Base-by-base conservation (phyloP, 2,797 vertebrate species). In the Argyrosomus regius region DNA sequence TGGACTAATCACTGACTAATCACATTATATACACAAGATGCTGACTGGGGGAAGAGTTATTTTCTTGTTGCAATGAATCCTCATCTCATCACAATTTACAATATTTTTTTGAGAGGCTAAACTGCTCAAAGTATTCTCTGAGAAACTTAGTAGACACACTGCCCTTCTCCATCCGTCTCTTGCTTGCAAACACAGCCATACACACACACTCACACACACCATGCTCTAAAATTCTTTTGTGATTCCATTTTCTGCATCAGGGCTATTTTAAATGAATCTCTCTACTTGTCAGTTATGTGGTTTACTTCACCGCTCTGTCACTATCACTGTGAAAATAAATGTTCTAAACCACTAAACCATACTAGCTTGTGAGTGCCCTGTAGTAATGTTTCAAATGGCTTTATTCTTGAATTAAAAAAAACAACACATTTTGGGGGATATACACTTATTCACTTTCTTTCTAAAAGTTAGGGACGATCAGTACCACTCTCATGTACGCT, bases 1-100 rank as follows among this genome's bases (percentile, higher is more conserved):
- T 53, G 60, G 70, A 77, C 81, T 87, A 80, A 84, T 86, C 84
- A 81, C 62, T 57, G 67, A 61, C 73, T 77, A 81, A 89, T 86
- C 78, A 56, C 79, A 75, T 88, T 77, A 82, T 76, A 68, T 54
- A 69, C 65, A 62, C 56, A 60, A 31, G 24, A 73, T 61, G 71
- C 77, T 75, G 50, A 80, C 75, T 41, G 68, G 11, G 31, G 48
- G 17, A 28, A 50, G 53, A 79, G 54, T 71, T 85, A 71, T 87
- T 87, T 88, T 66, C 31, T 71, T 46, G 56, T 72, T 79, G 71
- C 73, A 43, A 17, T 74, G 43, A 67, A 64, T 80, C 26, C 65
- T 72, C 24, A 75, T 83, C 68, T 75, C 62, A 63, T 74, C 68
- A 70, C 62, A 50, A 72, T 83, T 80, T 76, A 18, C 67, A 71